Evolutionary conservation across 92 coral and sea anemone species (phyloP).

Genomic region (Pocillopora grandis): DNA sequence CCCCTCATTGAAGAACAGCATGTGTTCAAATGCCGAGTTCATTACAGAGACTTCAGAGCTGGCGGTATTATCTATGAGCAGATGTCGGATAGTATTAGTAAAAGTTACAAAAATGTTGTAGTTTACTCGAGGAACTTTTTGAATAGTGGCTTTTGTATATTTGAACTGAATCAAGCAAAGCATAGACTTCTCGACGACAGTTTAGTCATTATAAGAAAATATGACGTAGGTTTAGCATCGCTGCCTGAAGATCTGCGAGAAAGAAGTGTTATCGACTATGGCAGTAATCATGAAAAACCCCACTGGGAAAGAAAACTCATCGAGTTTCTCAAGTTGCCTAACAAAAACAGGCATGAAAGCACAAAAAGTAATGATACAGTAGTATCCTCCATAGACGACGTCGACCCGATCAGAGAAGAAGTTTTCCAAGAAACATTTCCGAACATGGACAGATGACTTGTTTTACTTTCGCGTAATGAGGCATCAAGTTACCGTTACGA

Average conservation of each 20-base stretch:
- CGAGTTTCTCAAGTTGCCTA: slow-evolving; percentile 11
- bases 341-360: neutral
- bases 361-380: neutral
- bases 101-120: slow-evolving; percentile 37
- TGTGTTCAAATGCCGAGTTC: slow-evolving; percentile 26
- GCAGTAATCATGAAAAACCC: neutral
- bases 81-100: slow-evolving; percentile 28
- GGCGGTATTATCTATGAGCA: neutral
- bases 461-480: too few relatives aligned
- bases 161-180: slow-evolving; percentile 16
- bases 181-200: slow-evolving; percentile 21
- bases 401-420: too few relatives aligned
- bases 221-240: neutral
- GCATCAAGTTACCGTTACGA: too few relatives aligned
- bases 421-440: too few relatives aligned
- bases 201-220: slow-evolving; percentile 17
- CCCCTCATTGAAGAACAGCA: slow-evolving; percentile 12
- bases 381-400: neutral
- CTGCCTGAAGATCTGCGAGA: slow-evolving; percentile 3
- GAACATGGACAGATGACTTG: too few relatives aligned
- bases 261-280: slow-evolving; percentile 23
- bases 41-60: slow-evolving; percentile 24
- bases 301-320: slow-evolving; percentile 20
- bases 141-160: neutral
- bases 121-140: slow-evolving; percentile 23